Evolutionary conservation across 2,888 invertebrate species (phyloP).

Genomic region (Linnaemya tessellans): DNA sequence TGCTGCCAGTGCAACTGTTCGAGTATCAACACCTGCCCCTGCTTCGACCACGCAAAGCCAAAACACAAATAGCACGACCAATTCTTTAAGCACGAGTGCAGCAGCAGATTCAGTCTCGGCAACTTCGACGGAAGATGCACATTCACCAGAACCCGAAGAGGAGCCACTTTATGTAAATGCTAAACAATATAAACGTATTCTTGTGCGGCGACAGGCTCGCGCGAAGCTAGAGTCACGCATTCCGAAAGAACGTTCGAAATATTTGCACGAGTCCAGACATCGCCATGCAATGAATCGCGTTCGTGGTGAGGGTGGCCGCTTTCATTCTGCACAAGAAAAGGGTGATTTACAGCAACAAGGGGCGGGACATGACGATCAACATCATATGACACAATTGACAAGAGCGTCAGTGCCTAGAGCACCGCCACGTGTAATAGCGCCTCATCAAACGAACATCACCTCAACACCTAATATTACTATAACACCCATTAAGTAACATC

Average conservation of each 20-base stretch:
- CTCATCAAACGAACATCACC: slow-evolving; percentile 80
- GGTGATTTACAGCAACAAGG: slow-evolving; percentile 73
- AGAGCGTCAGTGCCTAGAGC: slow-evolving; percentile 76
- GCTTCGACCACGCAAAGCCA: slow-evolving; percentile 66
- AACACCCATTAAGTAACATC: slow-evolving; percentile 81
- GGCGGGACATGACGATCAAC: slow-evolving; percentile 65
- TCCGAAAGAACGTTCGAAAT: slow-evolving; percentile 98
- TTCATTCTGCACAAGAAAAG: slow-evolving; percentile 88
- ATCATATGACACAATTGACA: slow-evolving; percentile 72
- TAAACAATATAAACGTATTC: slow-evolving; percentile 97
- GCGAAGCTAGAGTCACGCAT: slow-evolving; percentile 98
- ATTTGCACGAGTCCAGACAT: slow-evolving; percentile 98
- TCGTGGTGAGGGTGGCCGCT: slow-evolving; percentile 97
- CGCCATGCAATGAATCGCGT: slow-evolving; percentile 98
- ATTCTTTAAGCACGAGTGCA: slow-evolving; percentile 70
- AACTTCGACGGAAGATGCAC: slow-evolving; percentile 75
- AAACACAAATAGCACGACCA: slow-evolving; percentile 61
- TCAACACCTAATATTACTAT: slow-evolving; percentile 82
- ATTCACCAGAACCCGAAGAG: slow-evolving; percentile 87
- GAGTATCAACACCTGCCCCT: slow-evolving; percentile 67
- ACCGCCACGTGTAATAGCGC: slow-evolving; percentile 82
- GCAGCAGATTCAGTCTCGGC: slow-evolving; percentile 74
- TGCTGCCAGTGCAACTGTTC: slow-evolving; percentile 63
- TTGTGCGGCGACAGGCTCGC: slow-evolving; percentile 96
- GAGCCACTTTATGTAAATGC: slow-evolving; percentile 99